phyloP scores from a whole-genome alignment of 2,888 invertebrate species.

The Scaptomyza parva region DNA sequence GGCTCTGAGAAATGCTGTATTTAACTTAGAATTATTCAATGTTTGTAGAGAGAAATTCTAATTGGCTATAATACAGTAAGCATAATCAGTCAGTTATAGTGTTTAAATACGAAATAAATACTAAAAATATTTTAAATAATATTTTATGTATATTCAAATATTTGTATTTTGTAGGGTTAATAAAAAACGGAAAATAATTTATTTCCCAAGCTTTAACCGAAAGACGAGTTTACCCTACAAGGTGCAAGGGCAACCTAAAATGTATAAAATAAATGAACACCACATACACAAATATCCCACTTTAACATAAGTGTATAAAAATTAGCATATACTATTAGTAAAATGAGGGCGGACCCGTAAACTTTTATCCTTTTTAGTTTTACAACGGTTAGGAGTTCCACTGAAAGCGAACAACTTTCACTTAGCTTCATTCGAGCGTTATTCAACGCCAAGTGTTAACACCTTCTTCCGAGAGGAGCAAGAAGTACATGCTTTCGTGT shows the following conservation, averaged over 20 bases:
- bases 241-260: background rate
- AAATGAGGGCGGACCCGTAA: background rate
- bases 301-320: background rate
- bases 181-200: background rate
- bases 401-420: constrained; percentile 36
- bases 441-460: constrained; percentile 32
- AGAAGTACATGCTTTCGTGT: constrained; percentile 8
- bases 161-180: background rate
- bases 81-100: too few relatives aligned
- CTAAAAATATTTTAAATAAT: too few relatives aligned
- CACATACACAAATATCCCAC: background rate
- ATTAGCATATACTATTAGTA: constrained; percentile 13
- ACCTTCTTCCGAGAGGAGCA: constrained; percentile 20
- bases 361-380: constrained; percentile 18
- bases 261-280: background rate
- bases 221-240: background rate
- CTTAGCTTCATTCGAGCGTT: constrained; percentile 30
- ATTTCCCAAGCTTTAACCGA: background rate
- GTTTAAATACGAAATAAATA: too few relatives aligned
- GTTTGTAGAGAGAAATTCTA: background rate
- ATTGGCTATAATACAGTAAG: background rate
- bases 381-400: constrained; percentile 24
- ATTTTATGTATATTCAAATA: background rate
- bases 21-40: background rate
- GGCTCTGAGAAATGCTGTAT: background rate